Percentiles rank a stretch among this genome's conserved stretches.
Evolutionary conservation across 1,140 invertebrate species (phyloP).

Genomic region (Himalopsyche phryganea): DNA sequence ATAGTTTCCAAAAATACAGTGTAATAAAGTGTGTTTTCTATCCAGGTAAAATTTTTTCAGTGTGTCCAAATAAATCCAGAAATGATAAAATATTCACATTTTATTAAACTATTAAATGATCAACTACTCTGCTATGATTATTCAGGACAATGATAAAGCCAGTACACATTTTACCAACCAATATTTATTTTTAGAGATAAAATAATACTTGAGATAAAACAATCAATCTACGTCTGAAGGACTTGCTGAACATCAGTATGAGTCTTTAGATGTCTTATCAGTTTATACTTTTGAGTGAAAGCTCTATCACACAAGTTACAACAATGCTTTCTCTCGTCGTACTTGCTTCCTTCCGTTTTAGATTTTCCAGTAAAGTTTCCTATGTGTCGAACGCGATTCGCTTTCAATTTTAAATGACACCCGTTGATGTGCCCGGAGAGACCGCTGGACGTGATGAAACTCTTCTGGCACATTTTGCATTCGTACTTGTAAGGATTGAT

Average conservation of each 20-base stretch:
- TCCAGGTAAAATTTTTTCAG: too few relatives aligned
- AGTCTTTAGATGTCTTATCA: slow-evolving; percentile 6
- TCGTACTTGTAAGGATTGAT: slow-evolving; percentile 1
- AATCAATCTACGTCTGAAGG: too few relatives aligned
- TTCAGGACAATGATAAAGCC: too few relatives aligned
- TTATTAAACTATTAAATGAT: too few relatives aligned
- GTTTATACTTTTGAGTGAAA: slow-evolving; percentile 6
- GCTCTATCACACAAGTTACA: slow-evolving; percentile 4
- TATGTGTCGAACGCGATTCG: not conserved
- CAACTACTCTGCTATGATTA: too few relatives aligned
- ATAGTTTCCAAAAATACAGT: too few relatives aligned
- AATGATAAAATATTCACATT: too few relatives aligned
- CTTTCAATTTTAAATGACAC: slow-evolving; percentile 9
- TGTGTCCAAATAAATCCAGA: too few relatives aligned
- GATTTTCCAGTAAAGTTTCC: slow-evolving; percentile 1
- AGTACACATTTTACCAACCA: too few relatives aligned
- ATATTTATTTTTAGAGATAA: too few relatives aligned
- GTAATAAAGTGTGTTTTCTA: too few relatives aligned
- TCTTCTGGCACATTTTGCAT: slow-evolving; percentile 13
- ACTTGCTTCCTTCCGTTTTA: not conserved
- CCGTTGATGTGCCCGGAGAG: slow-evolving; percentile 7
- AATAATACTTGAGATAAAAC: too few relatives aligned
- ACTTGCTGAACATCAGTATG: not conserved
- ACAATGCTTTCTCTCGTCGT: not conserved
- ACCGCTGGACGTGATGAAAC: not conserved